Evolutionary conservation across 1,140 invertebrate genomes (phyloP).

Genomic region (Philopotamus ludificatus): DNA sequence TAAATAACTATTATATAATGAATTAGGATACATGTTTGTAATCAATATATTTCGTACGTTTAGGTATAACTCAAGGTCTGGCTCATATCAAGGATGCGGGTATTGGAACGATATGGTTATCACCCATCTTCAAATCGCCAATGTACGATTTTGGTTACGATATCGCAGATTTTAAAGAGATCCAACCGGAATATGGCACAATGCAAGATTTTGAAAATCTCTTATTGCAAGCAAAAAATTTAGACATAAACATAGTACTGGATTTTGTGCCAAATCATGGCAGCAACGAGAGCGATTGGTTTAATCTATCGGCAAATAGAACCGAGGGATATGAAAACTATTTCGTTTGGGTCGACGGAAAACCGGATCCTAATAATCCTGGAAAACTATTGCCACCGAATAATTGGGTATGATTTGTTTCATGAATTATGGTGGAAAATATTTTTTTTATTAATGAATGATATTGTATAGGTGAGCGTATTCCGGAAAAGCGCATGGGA

Average conservation of each 20-base stretch:
- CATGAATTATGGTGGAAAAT: constrained; percentile 14
- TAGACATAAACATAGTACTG: constrained; percentile 58
- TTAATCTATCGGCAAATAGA: constrained; percentile 59
- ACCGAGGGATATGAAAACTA: constrained; percentile 66
- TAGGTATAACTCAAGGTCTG: constrained; percentile 60
- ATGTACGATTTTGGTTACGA: constrained; percentile 69
- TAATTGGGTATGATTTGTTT: constrained; percentile 62
- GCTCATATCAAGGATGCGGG: constrained; percentile 65
- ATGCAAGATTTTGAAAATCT: constrained; percentile 64
- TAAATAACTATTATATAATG: constrained; percentile 42
- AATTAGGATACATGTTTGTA: constrained; percentile 38
- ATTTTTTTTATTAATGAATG: constrained; percentile 48
- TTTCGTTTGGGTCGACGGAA: constrained; percentile 67
- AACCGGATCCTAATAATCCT: constrained; percentile 50
- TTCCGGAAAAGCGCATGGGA: constrained; percentile 72
- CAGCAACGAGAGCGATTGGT: constrained; percentile 72
- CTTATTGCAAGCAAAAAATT: constrained; percentile 47
- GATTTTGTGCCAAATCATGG: constrained; percentile 73
- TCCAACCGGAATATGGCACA: constrained; percentile 60
- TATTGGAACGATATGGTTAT: constrained; percentile 65
- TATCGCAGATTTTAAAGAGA: constrained; percentile 60
- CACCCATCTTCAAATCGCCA: constrained; percentile 61
- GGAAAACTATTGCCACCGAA: constrained; percentile 59
- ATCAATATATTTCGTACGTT: constrained; percentile 8
- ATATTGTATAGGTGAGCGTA: constrained; percentile 59